A percentile compares a stretch with the other conserved stretches of the same genome.
Evolutionary conservation across 1,140 invertebrate species (phyloP).

Genomic region (Colletes latitarsis): DNA sequence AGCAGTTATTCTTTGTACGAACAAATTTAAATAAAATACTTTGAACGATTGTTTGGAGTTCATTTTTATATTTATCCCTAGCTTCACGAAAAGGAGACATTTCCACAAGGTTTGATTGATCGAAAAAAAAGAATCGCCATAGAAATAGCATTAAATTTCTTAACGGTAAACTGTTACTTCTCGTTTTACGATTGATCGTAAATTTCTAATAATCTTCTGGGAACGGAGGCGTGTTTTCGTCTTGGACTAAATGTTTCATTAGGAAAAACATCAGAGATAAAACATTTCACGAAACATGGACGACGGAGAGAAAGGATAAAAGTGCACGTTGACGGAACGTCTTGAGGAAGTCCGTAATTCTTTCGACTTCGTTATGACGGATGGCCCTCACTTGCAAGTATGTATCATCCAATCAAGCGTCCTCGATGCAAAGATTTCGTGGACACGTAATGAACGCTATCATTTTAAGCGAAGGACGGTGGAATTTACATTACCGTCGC

Average conservation of each 20-base stretch:
- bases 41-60: too few species aligned
- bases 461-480: background rate
- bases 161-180: background rate
- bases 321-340: background rate
- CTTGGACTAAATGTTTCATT: too few species aligned
- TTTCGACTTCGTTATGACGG: background rate
- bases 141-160: too few species aligned
- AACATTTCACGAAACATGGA: background rate
- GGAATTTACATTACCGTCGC: conserved; percentile 5
- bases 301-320: background rate
- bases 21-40: too few species aligned
- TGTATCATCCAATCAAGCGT: background rate
- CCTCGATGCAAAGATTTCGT: background rate
- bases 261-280: too few species aligned
- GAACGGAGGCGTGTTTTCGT: too few species aligned
- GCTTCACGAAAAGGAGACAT: too few species aligned
- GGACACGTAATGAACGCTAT: background rate
- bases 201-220: too few species aligned
- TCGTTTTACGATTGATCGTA: background rate
- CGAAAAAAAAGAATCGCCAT: too few species aligned
- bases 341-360: background rate
- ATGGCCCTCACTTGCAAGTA: background rate
- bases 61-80: too few species aligned
- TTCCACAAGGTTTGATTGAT: too few species aligned
- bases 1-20: too few species aligned